phyloP scores from a whole-genome alignment of 2,888 invertebrate species.

The Zygogramma bicolorata region DNA sequence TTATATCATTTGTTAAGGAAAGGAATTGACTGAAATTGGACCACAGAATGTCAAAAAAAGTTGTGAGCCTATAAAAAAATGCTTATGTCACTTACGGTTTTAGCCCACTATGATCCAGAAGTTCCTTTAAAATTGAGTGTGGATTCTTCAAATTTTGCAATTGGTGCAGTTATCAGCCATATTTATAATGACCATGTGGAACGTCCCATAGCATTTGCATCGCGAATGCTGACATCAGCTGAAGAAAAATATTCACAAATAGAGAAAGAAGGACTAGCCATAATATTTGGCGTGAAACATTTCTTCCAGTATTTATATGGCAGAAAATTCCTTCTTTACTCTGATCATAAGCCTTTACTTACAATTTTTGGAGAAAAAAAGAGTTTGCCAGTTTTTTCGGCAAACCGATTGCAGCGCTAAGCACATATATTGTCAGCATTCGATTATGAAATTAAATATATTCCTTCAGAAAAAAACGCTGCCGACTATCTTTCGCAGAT shows the following conservation, averaged over 20 bases:
- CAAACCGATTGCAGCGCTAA: constrained; percentile 4
- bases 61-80: no score
- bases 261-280: background rate
- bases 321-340: no score
- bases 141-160: no score
- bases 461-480: background rate
- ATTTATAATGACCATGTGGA: background rate
- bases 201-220: background rate
- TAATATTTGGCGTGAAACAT: background rate
- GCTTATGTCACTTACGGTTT: no score
- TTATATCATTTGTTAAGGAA: no score
- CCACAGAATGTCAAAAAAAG: no score
- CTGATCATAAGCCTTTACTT: background rate
- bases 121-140: no score
- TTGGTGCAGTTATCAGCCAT: background rate
- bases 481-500: background rate
- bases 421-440: background rate
- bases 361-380: constrained; percentile 8
- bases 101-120: no score
- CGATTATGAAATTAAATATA: constrained; percentile 4
- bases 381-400: constrained; percentile 6
- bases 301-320: background rate
- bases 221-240: background rate
- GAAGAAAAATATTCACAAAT: background rate
- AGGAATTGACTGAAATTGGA: no score